phyloP scores from a whole-genome alignment of 2,888 invertebrate genomes.

The Frankliniella fusca region DNA sequence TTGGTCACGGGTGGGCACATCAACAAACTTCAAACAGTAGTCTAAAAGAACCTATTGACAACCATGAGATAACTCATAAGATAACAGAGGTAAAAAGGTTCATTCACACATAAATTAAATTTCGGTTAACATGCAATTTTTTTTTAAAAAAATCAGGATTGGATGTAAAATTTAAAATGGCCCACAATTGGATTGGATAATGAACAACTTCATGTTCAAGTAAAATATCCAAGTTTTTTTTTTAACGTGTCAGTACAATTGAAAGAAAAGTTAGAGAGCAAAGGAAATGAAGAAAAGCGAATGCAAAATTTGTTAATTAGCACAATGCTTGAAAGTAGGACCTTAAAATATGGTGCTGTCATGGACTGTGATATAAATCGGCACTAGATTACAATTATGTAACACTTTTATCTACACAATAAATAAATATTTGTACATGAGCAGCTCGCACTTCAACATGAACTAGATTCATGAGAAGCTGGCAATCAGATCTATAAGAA shows the following conservation, averaged over 20 bases:
- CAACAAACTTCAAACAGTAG: too few species aligned
- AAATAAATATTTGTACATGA: conserved; percentile 22
- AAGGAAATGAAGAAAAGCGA: not conserved
- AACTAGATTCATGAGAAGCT: not conserved
- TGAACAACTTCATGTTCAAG: too few species aligned
- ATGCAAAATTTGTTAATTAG: not conserved
- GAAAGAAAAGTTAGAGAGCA: not conserved
- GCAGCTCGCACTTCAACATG: not conserved
- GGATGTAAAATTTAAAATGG: not conserved
- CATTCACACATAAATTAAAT: too few species aligned
- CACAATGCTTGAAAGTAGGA: not conserved
- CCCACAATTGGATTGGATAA: not conserved
- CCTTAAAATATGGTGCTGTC: not conserved
- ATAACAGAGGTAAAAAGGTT: too few species aligned
- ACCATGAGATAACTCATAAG: too few species aligned
- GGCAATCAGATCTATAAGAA: not conserved
- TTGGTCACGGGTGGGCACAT: too few species aligned
- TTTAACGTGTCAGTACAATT: not conserved
- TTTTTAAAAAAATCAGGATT: not conserved
- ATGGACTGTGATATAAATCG: not conserved
- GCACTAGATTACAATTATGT: not conserved
- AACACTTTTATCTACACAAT: conserved; percentile 1
- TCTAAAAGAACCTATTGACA: too few species aligned
- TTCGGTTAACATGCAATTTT: not conserved
- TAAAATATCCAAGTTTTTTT: not conserved